Conservation (phyloP, 2,113 vertebrate genomes). For the Thunnus thynnus region DNA sequence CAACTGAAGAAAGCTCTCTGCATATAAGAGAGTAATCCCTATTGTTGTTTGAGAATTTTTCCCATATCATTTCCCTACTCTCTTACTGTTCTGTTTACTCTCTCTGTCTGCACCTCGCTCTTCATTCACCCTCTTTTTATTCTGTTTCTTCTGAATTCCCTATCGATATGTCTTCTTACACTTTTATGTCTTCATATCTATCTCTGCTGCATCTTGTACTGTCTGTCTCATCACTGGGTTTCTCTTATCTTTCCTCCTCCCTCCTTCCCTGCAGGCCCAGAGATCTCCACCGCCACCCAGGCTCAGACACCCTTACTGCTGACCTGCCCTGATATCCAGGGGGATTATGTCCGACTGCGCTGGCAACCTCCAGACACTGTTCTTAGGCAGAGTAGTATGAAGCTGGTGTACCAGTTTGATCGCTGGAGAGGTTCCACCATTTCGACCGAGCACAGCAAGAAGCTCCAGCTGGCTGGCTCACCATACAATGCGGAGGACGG, state of each 20-base stretch:
- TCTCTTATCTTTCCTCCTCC: background rate
- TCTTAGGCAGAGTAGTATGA: fast-evolving
- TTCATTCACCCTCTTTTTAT: conserved; percentile 7
- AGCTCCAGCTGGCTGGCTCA: conserved; percentile 57
- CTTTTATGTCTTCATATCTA: conserved; percentile 28
- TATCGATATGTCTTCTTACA: background rate
- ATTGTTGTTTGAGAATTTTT: conserved; percentile 67
- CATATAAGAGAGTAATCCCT: conserved; percentile 76
- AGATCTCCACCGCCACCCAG: conserved; percentile 52
- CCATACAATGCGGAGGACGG: conserved; percentile 56
- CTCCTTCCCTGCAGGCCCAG: conserved; percentile 37
- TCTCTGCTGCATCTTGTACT: background rate
- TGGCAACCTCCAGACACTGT: conserved; percentile 64
- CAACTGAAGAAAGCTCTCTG: conserved; percentile 59
- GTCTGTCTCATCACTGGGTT: background rate
- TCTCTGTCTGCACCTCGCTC: conserved; percentile 22
- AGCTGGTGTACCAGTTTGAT: conserved; percentile 67
- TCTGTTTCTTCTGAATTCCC: background rate
- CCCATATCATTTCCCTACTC: conserved; percentile 49
- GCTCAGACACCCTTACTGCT: conserved; percentile 53
- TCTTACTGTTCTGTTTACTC: conserved; percentile 52
- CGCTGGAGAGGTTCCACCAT: conserved; percentile 71
- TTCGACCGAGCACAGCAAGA: background rate
- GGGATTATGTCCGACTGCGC: conserved; percentile 78
- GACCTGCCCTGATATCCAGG: conserved; percentile 60